Conservation (phyloP, 1,140 invertebrate species). For the Oncopodura yosiiana region DNA sequence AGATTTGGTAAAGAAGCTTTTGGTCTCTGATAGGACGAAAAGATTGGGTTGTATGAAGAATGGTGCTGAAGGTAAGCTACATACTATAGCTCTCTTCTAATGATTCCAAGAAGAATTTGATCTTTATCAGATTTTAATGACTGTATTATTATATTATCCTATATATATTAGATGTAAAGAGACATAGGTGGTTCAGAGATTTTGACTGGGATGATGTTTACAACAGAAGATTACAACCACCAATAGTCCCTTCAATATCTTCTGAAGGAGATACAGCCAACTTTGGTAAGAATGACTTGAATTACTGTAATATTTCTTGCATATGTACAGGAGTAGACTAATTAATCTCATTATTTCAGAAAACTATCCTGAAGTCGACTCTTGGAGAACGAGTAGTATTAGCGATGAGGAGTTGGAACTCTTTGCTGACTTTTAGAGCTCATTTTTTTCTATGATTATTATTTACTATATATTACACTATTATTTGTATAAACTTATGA, state of each 20-base stretch:
- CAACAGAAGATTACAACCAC: conserved; percentile 70
- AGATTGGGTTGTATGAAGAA: conserved; percentile 90
- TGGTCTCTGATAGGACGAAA: conserved; percentile 82
- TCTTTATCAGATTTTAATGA: conserved; percentile 22
- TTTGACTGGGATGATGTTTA: conserved; percentile 81
- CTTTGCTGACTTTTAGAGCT: conserved; percentile 86
- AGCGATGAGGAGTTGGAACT: conserved; percentile 68
- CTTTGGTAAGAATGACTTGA: conserved; percentile 52
- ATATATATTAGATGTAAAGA: conserved; percentile 84
- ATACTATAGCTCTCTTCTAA: no score
- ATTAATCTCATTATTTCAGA: conserved; percentile 43
- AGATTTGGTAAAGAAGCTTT: conserved; percentile 86
- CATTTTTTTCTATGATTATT: no score
- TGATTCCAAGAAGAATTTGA: neutral
- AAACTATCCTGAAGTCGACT: conserved; percentile 85
- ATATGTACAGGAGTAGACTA: no score
- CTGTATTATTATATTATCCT: conserved; percentile 65
- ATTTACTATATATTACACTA: no score
- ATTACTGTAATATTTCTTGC: no score
- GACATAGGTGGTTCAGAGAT: conserved; percentile 87
- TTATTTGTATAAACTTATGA: no score
- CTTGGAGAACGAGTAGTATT: conserved; percentile 61
- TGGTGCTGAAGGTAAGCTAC: no score
- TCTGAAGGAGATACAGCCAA: conserved; percentile 88
- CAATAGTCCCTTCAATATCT: conserved; percentile 79